Conservation (phyloP, 2,888 invertebrate species). For the Blastobasis lacticolella region DNA sequence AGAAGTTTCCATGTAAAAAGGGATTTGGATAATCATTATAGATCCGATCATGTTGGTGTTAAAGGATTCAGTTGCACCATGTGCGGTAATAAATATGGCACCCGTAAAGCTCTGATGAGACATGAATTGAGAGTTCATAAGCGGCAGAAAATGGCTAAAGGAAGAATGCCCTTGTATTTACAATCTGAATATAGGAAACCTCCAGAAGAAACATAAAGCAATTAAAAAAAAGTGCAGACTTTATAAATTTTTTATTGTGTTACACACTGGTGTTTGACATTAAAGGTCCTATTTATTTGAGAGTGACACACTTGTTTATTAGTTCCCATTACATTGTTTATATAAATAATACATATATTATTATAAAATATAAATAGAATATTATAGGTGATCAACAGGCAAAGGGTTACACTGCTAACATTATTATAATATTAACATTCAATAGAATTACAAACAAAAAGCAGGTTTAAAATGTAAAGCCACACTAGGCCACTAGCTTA, state of each 20-base stretch:
- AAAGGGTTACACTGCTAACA: too few relatives aligned
- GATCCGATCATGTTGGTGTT: conserved; percentile 41
- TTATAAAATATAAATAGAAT: background rate
- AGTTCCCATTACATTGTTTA: background rate
- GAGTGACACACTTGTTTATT: too few relatives aligned
- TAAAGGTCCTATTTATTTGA: too few relatives aligned
- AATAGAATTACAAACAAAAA: too few relatives aligned
- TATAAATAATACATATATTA: background rate
- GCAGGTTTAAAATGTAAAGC: too few relatives aligned
- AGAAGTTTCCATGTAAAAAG: conserved; percentile 39
- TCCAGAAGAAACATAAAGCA: background rate
- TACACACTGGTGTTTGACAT: too few relatives aligned
- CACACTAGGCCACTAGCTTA: too few relatives aligned
- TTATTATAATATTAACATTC: too few relatives aligned
- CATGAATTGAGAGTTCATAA: conserved; percentile 50
- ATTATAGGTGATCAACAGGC: too few relatives aligned
- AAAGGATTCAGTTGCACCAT: conserved; percentile 38
- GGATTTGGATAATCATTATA: conserved; percentile 42
- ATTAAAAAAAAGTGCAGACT: background rate
- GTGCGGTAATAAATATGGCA: conserved; percentile 48
- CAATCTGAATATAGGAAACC: conserved; percentile 33
- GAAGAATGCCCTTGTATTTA: conserved; percentile 49
- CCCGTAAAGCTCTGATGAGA: conserved; percentile 43
- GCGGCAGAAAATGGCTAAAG: conserved; percentile 45
- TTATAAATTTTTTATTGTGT: too few relatives aligned